Percentiles rank a stretch among this genome's conserved stretches.
These are phyloP conservation scores for Pseudomyrmex dendroicus DNA, from an alignment of 1,140 invertebrate species.

Conservation along the genomic window DNA sequence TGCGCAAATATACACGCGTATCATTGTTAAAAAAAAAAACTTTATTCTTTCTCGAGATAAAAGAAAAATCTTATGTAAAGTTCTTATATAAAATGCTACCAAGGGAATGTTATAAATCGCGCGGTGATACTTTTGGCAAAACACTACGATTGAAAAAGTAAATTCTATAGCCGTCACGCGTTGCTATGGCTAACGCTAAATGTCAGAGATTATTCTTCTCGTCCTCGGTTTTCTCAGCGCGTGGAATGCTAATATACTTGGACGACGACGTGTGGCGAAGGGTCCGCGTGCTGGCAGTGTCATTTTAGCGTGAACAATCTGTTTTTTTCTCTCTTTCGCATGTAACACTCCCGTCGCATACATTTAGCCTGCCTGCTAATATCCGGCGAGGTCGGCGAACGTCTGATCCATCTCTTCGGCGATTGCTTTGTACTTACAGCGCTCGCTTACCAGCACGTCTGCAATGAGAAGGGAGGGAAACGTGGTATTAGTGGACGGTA, in stretches of 20 bases:
- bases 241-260: conserved; percentile 48
- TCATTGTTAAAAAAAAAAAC: background rate
- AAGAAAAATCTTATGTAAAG: conserved; percentile 15
- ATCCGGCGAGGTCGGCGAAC: conserved; percentile 96
- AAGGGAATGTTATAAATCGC: background rate
- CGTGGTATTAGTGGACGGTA: conserved; percentile 69
- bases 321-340: conserved; percentile 17
- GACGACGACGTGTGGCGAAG: conserved; percentile 57
- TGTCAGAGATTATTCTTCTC: conserved; percentile 5
- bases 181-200: conserved; percentile 16
- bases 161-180: background rate
- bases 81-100: conserved; percentile 7
- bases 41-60: background rate
- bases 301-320: conserved; percentile 65
- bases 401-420: conserved; percentile 98
- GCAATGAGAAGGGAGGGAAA: conserved; percentile 83
- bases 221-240: conserved; percentile 5
- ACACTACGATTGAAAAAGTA: conserved; percentile 13
- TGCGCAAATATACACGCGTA: background rate
- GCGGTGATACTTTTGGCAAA: conserved; percentile 13
- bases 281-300: conserved; percentile 73
- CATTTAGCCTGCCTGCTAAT: conserved; percentile 85
- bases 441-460: conserved; percentile 98
- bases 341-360: conserved; percentile 34
- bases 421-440: conserved; percentile 98